These are phyloP conservation scores for Sphenopsis melanotis DNA, from an alignment of 2,797 vertebrate species.

Conservation along the genomic window DNA sequence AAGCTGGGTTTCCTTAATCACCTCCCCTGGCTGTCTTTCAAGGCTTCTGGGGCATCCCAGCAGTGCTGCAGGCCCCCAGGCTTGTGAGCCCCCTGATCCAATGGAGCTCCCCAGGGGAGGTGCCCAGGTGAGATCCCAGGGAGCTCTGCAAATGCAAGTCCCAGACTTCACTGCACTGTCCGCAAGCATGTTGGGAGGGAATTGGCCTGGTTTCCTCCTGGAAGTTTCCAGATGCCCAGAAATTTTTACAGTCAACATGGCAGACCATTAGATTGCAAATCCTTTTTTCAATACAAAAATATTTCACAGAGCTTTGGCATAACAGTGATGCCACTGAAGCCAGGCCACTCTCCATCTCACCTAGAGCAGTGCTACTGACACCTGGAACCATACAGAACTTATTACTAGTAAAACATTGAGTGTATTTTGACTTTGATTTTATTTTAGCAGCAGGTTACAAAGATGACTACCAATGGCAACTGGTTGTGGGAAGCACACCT, in stretches of 20 bases:
- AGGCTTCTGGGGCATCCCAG: not conserved
- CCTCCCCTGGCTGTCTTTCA: not conserved
- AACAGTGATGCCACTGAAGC: accelerated
- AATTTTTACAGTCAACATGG: not conserved
- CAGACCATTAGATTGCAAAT: not conserved
- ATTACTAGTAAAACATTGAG: not conserved
- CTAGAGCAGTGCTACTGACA: not conserved
- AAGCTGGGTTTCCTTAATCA: not conserved
- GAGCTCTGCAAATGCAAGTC: not conserved
- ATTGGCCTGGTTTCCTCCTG: not conserved
- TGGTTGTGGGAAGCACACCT: not conserved
- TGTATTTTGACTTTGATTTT: not conserved
- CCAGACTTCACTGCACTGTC: not conserved
- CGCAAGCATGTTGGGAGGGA: not conserved
- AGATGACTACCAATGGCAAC: not conserved
- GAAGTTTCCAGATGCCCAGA: not conserved
- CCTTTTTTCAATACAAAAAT: not conserved
- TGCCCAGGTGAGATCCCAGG: not conserved
- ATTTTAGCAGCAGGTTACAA: not conserved
- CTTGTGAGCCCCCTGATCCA: not conserved
- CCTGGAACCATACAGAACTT: not conserved
- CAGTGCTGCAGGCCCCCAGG: not conserved
- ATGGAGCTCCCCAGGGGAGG: not conserved
- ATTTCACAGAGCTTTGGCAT: not conserved
- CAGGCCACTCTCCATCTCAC: not conserved